phyloP scores from a whole-genome alignment of 2,113 vertebrate species.

The Orientallactaga bullata region DNA sequence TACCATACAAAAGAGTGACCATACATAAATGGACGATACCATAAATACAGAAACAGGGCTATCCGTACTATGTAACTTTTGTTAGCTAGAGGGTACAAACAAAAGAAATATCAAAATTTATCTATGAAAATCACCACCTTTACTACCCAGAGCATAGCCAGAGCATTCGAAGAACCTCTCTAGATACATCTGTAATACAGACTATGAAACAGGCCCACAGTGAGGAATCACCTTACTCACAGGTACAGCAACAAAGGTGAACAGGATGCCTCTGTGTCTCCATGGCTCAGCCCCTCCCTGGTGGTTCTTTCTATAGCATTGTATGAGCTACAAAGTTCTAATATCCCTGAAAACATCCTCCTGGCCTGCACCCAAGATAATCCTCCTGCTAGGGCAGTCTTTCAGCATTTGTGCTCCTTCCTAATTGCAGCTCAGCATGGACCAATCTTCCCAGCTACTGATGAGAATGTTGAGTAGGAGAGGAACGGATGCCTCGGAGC shows the following conservation, averaged over 20 bases:
- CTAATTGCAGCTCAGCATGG: not conserved
- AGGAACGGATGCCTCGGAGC: conserved; percentile 52
- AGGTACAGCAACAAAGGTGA: not conserved
- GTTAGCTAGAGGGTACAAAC: not conserved
- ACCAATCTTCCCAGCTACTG: not conserved
- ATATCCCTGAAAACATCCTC: not conserved
- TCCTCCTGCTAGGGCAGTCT: conserved; percentile 14
- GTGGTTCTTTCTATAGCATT: too few relatives aligned
- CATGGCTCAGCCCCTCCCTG: not conserved
- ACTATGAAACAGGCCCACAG: not conserved
- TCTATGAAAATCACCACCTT: not conserved
- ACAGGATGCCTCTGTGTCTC: not conserved
- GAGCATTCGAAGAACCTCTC: not conserved
- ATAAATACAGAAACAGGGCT: not conserved
- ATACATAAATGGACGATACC: not conserved
- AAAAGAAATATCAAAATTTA: not conserved
- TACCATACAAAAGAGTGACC: not conserved
- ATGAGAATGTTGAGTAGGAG: conserved; percentile 30
- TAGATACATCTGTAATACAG: not conserved
- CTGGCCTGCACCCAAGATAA: not conserved
- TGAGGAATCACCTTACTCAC: not conserved
- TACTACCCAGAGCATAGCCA: not conserved
- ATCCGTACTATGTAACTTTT: not conserved
- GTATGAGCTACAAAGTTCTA: not conserved
- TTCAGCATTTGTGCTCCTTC: not conserved